These are phyloP conservation scores for Lophius americanus DNA, from an alignment of 2,797 vertebrate species.

Conservation along the genomic window DNA sequence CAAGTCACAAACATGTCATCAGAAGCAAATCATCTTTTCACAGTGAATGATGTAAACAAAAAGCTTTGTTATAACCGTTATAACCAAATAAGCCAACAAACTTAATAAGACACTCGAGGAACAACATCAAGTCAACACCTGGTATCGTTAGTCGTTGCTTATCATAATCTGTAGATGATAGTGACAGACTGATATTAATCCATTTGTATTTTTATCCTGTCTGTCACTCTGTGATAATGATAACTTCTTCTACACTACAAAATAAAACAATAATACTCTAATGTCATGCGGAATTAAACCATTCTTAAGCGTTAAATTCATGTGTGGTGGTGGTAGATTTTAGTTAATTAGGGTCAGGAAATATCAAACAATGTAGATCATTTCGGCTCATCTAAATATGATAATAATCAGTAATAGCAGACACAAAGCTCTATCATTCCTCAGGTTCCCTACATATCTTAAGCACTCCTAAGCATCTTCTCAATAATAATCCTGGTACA, in stretches of 20 bases:
- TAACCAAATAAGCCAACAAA: too few species aligned
- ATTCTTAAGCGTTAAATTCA: background rate
- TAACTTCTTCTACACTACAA: background rate
- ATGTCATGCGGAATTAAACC: background rate
- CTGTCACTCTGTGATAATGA: too few species aligned
- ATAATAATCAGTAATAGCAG: background rate
- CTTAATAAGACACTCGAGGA: conserved; percentile 5
- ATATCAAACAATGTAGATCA: conserved; percentile 1
- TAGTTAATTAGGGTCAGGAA: background rate
- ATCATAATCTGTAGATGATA: conserved; percentile 21
- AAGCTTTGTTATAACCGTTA: too few species aligned
- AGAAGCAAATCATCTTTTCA: too few species aligned
- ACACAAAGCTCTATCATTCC: background rate
- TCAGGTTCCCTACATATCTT: too few species aligned
- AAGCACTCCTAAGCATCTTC: background rate
- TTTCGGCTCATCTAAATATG: background rate
- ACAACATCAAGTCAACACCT: conserved; percentile 35
- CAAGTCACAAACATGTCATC: too few species aligned
- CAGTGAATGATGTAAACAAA: too few species aligned
- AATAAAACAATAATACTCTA: background rate
- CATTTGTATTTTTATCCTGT: conserved; percentile 3
- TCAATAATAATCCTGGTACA: background rate
- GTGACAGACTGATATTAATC: conserved; percentile 20
- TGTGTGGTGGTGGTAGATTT: background rate
- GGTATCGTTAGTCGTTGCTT: conserved; percentile 12